Conservation (phyloP, 2,113 vertebrate species). For the human (Homo sapiens) region GRCh38 chr9:121223501-121224000, state of each 20-base stretch:
- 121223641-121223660: no score
- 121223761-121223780: background rate
- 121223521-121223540: background rate
- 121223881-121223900: background rate
- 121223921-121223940: background rate
- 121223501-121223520: background rate
- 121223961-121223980: background rate
- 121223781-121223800: background rate
- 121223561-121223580: background rate
- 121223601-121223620: no score
- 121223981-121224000: background rate
- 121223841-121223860: background rate
- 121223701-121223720: background rate
- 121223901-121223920: background rate
- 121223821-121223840: background rate
- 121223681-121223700: background rate
- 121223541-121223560: background rate
- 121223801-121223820: background rate
- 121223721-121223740: background rate
- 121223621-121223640: no score
- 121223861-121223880: background rate
- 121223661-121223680: no score
- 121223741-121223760: background rate
- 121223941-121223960: background rate
- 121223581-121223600: background rate